phyloP scores from a whole-genome alignment of 1,140 invertebrate species.

The Brachionus asplanchnoidis region DNA sequence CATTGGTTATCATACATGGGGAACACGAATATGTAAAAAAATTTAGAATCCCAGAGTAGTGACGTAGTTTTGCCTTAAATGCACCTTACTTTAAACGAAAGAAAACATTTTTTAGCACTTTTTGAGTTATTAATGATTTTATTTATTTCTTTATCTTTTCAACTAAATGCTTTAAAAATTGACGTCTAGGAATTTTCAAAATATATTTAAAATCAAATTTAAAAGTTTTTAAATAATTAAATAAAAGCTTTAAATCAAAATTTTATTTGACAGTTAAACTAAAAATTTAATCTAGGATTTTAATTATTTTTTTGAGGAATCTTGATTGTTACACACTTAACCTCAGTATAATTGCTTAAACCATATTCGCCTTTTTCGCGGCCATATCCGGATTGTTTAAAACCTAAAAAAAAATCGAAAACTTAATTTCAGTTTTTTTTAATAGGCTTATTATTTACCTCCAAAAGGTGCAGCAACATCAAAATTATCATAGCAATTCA shows the following conservation, averaged over 20 bases:
- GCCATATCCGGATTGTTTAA: constrained; percentile 78
- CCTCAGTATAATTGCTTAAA: constrained; percentile 20
- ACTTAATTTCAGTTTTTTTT: neutral
- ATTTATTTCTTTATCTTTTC: too few species aligned
- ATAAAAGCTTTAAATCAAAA: neutral
- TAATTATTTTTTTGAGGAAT: constrained; percentile 42
- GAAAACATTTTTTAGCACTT: too few species aligned
- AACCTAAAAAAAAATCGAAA: constrained; percentile 56
- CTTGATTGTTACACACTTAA: constrained; percentile 39
- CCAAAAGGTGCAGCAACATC: constrained; percentile 75
- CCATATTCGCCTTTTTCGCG: constrained; percentile 62
- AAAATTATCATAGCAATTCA: constrained; percentile 74
- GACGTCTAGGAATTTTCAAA: too few species aligned
- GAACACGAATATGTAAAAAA: too few species aligned
- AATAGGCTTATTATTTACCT: constrained; percentile 48
- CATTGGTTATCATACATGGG: too few species aligned
- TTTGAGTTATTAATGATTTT: too few species aligned
- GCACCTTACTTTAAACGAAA: too few species aligned
- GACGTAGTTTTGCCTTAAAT: too few species aligned
- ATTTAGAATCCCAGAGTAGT: too few species aligned
- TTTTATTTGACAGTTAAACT: neutral
- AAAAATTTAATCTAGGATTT: neutral
- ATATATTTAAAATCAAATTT: too few species aligned
- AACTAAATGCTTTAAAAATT: too few species aligned
- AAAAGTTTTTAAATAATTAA: too few species aligned